Percentiles rank a stretch among this genome's conserved stretches.
These are phyloP conservation scores for Octodonta nipae DNA, from an alignment of 2,888 invertebrate genomes.

Conservation along the genomic window DNA sequence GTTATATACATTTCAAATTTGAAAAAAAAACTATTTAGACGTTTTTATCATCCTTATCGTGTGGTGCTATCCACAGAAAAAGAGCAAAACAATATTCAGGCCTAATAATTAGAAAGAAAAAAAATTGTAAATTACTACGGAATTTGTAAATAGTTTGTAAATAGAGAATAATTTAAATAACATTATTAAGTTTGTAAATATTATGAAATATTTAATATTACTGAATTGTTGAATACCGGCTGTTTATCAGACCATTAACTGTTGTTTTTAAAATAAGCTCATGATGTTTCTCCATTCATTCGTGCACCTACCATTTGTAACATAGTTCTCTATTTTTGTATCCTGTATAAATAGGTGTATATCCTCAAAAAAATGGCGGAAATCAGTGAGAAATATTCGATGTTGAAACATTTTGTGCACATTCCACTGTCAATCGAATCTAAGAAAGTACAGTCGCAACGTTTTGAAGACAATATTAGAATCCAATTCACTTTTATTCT, in stretches of 20 bases:
- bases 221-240: conserved; percentile 30
- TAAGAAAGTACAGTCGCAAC: too few relatives aligned
- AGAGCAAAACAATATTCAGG: conserved; percentile 35
- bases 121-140: conserved; percentile 15
- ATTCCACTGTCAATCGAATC: too few relatives aligned
- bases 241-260: conserved; percentile 25
- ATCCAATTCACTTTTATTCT: too few relatives aligned
- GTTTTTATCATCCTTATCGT: conserved; percentile 9
- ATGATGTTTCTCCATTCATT: conserved; percentile 11
- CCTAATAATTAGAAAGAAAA: conserved; percentile 18
- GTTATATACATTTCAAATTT: too few relatives aligned
- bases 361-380: too few relatives aligned
- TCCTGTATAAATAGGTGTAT: too few relatives aligned
- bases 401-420: too few relatives aligned
- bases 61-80: conserved; percentile 30
- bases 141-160: conserved; percentile 18
- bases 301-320: conserved; percentile 15
- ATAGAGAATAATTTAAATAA: conserved; percentile 18
- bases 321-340: conserved; percentile 30
- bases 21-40: not conserved
- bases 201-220: conserved; percentile 21
- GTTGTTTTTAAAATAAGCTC: conserved; percentile 15
- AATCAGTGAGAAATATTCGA: too few relatives aligned
- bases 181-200: conserved; percentile 19
- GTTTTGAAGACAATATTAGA: too few relatives aligned